phyloP scores from a whole-genome alignment of 2,797 vertebrate genomes.

The Anas flavirostris region DNA sequence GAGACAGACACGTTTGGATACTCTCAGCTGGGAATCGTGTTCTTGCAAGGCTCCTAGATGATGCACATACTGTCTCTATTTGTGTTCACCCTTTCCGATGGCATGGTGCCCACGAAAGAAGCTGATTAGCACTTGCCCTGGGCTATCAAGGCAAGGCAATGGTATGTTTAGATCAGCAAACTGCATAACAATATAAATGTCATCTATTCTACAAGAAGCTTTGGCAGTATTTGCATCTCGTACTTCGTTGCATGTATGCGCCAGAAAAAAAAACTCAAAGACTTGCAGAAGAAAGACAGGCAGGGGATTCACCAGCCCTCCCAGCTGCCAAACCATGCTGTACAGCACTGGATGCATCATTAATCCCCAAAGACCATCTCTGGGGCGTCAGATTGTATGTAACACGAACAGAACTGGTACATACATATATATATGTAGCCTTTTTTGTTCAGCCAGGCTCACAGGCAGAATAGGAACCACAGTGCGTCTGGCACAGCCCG shows the following conservation, averaged over 20 bases:
- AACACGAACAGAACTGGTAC: background rate
- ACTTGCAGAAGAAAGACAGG: conserved; percentile 23
- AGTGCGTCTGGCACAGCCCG: conserved; percentile 20
- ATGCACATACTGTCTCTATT: conserved; percentile 60
- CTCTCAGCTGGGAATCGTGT: conserved; percentile 46
- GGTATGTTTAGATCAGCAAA: conserved; percentile 68
- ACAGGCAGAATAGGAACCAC: background rate
- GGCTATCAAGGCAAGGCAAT: conserved; percentile 66
- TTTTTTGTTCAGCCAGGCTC: conserved; percentile 8
- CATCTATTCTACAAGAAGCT: conserved; percentile 53
- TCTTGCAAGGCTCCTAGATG: conserved; percentile 28
- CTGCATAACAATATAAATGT: conserved; percentile 66
- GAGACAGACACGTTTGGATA: conserved; percentile 42
- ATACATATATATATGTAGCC: background rate
- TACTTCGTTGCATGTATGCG: background rate
- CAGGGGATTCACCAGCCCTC: conserved; percentile 17
- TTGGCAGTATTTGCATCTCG: conserved; percentile 49
- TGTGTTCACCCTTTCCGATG: conserved; percentile 54
- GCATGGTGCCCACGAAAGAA: conserved; percentile 51
- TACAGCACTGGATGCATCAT: conserved; percentile 19
- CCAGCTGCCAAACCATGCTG: conserved; percentile 38
- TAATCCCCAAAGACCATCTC: conserved; percentile 29
- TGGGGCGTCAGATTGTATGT: background rate
- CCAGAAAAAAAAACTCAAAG: conserved; percentile 40
- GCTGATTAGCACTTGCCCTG: conserved; percentile 65